Evolutionary conservation across 2,113 vertebrate species (phyloP).

Genomic region (Nycticryphes semicollaris): DNA sequence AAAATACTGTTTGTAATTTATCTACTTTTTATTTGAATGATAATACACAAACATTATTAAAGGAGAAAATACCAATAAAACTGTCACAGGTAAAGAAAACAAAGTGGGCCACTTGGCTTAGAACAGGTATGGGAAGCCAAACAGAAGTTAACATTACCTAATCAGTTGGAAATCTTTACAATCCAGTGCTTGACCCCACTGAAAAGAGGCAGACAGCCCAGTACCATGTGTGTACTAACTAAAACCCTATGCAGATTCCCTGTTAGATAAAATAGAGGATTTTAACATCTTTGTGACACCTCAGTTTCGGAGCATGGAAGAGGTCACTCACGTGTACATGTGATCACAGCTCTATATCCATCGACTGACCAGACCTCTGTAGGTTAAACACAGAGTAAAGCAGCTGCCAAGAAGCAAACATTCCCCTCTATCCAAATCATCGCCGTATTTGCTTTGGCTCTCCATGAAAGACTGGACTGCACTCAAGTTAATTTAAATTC

Average conservation of each 20-base stretch:
- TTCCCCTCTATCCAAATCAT: rapidly evolving
- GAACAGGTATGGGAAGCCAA: neutral
- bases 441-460: neutral
- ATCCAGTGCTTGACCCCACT: neutral
- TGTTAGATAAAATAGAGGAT: neutral
- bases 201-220: neutral
- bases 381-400: rapidly evolving
- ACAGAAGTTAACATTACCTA: neutral
- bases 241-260: neutral
- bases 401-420: neutral
- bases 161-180: neutral
- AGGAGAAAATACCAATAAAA: neutral
- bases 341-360: neutral
- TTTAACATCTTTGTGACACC: rapidly evolving
- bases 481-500: conserved; percentile 57
- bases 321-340: rapidly evolving
- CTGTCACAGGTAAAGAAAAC: neutral
- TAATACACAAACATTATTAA: neutral
- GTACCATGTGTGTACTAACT: rapidly evolving
- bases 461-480: neutral
- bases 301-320: rapidly evolving
- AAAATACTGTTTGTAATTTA: neutral
- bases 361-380: neutral
- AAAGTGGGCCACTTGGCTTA: neutral
- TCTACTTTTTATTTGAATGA: neutral